Base-by-base conservation (phyloP, 2,797 vertebrate species). In the Fringilla coelebs region DNA sequence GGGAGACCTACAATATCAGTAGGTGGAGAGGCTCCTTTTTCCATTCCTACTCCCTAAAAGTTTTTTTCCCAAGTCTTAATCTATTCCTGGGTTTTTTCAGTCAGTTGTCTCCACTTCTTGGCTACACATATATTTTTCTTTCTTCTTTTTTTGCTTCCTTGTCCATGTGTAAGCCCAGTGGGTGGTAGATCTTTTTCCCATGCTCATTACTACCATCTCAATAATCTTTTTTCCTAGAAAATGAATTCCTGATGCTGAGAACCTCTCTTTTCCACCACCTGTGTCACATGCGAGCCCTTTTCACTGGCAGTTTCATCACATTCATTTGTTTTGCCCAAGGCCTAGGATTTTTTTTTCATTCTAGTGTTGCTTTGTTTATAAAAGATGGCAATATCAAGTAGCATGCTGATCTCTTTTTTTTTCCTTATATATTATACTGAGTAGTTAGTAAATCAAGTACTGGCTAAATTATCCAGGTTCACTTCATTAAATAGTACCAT, bases 121-220 rank as follows among this genome's bases (percentile, higher is more conserved):
- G 75, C 89, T 77, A 26, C 52, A 54, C 21, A 22, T n/a, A 28
- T 57, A 63, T 70, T 67, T 8, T 54, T 19, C 25, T 60, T 80
- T 49, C 41, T 51, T 40, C 11, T 54, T 41, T 13, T 83, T 74
- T 43, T 62, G 4, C n/a, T 63, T 66, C 24, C 25, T 85, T 90
- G 31, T 48, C 46, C 65, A 22, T 80, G 40, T 85, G 74, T 79
- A 70, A 70, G 22, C 81, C 68, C 4, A 2, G 52, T 87, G 63
- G 82, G 85, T 92, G 87, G 89, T 90, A 85, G 73, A 71, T 82
- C n/a, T 65, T 81, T 92, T 94, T 48, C 72, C 75, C 93, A 78
- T 20, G 26, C 73, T 85, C 63, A 18, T 81, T 75, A 28, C 74
- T 66, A 60, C 46, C 11, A 1, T 86, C 41, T 20, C 38, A 46